These are phyloP conservation scores for Pecten maximus DNA, from an alignment of 2,888 invertebrate genomes.

Conservation along the genomic window DNA sequence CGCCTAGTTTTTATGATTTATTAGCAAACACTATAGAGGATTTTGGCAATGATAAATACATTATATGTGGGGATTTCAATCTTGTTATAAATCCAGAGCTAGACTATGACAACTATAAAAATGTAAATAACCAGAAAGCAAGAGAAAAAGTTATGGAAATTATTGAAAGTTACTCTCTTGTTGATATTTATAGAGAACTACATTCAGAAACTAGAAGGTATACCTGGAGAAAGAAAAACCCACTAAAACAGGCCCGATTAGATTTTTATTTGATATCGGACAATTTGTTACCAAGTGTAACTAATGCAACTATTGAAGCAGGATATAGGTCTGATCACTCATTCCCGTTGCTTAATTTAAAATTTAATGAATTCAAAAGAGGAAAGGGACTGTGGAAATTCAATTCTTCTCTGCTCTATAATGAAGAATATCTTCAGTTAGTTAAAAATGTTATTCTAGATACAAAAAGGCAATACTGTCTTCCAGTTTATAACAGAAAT, in stretches of 20 bases:
- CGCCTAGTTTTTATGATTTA: constrained; percentile 27
- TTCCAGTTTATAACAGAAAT: background rate
- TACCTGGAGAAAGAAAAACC: constrained; percentile 37
- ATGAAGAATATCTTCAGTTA: no score
- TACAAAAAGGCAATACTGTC: background rate
- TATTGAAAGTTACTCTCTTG: constrained; percentile 36
- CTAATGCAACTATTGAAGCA: background rate
- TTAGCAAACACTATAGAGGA: background rate
- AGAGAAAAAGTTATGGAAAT: constrained; percentile 30
- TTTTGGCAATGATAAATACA: no score
- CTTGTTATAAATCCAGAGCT: background rate
- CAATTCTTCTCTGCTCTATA: no score
- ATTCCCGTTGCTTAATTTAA: constrained; percentile 20
- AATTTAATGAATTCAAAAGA: constrained; percentile 6
- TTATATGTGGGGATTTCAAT: background rate
- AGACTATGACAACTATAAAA: no score
- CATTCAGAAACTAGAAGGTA: no score
- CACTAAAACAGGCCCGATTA: constrained; percentile 37
- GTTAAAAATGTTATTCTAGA: no score
- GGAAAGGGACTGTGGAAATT: constrained; percentile 38
- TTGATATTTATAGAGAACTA: constrained; percentile 38
- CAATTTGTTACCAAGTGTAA: constrained; percentile 35
- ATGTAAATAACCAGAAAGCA: constrained; percentile 44
- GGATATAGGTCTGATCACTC: constrained; percentile 46
- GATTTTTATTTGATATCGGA: constrained; percentile 41